Percentiles rank a stretch among this genome's conserved stretches.
These are phyloP conservation scores for Sorex fumeus DNA, from an alignment of 2,113 vertebrate species.

Conservation along the genomic window DNA sequence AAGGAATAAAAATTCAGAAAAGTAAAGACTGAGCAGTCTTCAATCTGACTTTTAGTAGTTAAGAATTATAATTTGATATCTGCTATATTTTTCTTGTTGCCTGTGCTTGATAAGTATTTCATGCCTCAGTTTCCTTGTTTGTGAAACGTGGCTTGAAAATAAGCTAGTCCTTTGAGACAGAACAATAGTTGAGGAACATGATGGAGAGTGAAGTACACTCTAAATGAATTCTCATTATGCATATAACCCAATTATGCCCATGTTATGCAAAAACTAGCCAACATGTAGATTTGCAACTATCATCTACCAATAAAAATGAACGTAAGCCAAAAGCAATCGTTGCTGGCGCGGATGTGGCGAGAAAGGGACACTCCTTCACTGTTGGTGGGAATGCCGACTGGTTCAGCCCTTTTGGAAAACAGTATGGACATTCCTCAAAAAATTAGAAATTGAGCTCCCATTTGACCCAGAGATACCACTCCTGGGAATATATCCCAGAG, in stretches of 20 bases:
- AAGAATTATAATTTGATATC: slow-evolving; percentile 33
- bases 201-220: neutral
- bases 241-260: neutral
- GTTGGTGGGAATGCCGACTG: no score
- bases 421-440: no score
- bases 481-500: no score
- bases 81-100: slow-evolving; percentile 6
- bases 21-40: neutral
- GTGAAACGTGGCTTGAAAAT: slow-evolving; percentile 63
- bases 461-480: no score
- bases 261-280: neutral
- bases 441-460: no score
- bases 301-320: no score
- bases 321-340: no score
- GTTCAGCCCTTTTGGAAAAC: no score
- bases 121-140: slow-evolving; percentile 68
- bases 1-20: slow-evolving; percentile 45
- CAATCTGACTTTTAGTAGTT: slow-evolving; percentile 1
- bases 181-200: neutral
- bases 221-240: neutral
- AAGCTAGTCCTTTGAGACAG: neutral
- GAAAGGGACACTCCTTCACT: no score
- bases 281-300: neutral
- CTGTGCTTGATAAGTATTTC: slow-evolving; percentile 8
- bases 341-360: no score